Evolutionary conservation across 92 coral and sea anemone genomes (phyloP).

Genomic region (Anthopleura xanthogrammica): DNA sequence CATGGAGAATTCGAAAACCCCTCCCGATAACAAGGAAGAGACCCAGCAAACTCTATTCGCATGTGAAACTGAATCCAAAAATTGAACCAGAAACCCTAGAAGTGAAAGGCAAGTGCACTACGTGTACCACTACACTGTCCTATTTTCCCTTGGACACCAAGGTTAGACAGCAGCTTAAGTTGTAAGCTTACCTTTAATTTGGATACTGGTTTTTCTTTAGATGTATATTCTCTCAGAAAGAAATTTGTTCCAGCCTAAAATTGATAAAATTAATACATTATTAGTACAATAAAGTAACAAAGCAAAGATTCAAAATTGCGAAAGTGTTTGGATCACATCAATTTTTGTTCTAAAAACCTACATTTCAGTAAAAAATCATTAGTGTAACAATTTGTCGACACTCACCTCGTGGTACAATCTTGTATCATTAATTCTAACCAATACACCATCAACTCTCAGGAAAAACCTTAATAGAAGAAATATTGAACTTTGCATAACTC

Average conservation of each 20-base stretch:
- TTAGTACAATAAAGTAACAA: background rate
- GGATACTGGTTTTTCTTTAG: conserved; percentile 76
- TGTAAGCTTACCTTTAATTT: conserved; percentile 38
- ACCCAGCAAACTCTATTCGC: too few relatives aligned
- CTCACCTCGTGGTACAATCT: conserved; percentile 87
- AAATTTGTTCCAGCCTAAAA: conserved; percentile 80
- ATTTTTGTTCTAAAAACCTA: background rate
- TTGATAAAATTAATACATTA: background rate
- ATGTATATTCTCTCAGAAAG: conserved; percentile 83
- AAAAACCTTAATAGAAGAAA: conserved; percentile 83
- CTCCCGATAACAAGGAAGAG: too few relatives aligned
- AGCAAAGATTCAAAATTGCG: too few relatives aligned
- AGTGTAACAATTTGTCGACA: background rate
- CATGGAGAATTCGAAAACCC: too few relatives aligned
- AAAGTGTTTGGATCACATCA: too few relatives aligned
- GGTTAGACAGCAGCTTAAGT: too few relatives aligned
- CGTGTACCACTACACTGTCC: too few relatives aligned
- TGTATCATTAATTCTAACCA: conserved; percentile 93
- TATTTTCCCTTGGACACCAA: too few relatives aligned
- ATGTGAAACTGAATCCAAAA: too few relatives aligned
- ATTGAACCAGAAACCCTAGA: too few relatives aligned
- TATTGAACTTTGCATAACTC: conserved; percentile 93
- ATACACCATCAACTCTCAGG: conserved; percentile 90
- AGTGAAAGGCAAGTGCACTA: too few relatives aligned
- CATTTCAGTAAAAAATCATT: background rate